A percentile compares a stretch with the other conserved stretches of the same genome.
Conservation (phyloP, 1,140 invertebrate species). For the Melitaea cinxia region DNA sequence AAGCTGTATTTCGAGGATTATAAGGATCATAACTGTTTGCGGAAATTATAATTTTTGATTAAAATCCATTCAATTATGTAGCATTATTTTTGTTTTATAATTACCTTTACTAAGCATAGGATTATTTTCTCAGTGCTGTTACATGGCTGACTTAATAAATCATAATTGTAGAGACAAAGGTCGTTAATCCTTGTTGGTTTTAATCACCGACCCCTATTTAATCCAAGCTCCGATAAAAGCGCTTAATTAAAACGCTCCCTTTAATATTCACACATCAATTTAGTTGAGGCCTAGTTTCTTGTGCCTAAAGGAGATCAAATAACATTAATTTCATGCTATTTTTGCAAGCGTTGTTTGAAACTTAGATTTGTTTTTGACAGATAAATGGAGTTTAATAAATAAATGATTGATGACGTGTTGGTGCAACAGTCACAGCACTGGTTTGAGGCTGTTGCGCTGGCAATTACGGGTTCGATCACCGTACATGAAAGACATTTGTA, state of each 20-base stretch:
- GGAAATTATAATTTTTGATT: slow-evolving; percentile 9
- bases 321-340: background rate
- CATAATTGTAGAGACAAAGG: slow-evolving; percentile 70
- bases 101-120: slow-evolving; percentile 22
- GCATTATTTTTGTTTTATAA: slow-evolving; percentile 25
- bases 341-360: background rate
- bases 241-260: slow-evolving; percentile 68
- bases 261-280: slow-evolving; percentile 34
- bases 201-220: slow-evolving; percentile 68
- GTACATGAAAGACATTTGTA: no score
- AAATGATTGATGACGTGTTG: no score
- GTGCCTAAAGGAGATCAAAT: slow-evolving; percentile 7
- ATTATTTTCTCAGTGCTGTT: slow-evolving; percentile 26
- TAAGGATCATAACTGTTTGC: background rate
- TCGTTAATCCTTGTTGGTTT: slow-evolving; percentile 65
- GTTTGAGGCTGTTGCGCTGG: no score
- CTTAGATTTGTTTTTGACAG: background rate
- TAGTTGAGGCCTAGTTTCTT: slow-evolving; percentile 25
- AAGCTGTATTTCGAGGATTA: background rate
- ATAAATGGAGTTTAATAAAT: no score
- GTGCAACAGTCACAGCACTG: no score
- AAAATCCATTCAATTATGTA: slow-evolving; percentile 25
- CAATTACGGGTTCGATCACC: no score
- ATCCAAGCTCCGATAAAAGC: slow-evolving; percentile 64
- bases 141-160: slow-evolving; percentile 58